These are phyloP conservation scores for Capreolus pygargus DNA, from an alignment of 2,113 vertebrate species.

Conservation along the genomic window DNA sequence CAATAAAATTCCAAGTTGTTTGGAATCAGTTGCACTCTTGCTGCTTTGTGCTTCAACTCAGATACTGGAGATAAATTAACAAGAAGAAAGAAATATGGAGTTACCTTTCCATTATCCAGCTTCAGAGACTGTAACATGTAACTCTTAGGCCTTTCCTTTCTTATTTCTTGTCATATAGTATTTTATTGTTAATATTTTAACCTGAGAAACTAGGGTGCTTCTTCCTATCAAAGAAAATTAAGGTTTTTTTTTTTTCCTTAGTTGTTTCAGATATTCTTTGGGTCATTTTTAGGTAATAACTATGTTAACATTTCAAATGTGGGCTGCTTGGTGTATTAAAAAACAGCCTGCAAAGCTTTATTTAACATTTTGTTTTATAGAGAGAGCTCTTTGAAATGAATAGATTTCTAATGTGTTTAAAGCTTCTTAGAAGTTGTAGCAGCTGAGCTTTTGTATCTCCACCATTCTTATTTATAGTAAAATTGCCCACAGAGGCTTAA, in stretches of 20 bases:
- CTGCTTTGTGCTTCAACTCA: slow-evolving; percentile 71
- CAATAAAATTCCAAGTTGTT: slow-evolving; percentile 79
- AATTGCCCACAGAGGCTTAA: slow-evolving; percentile 75
- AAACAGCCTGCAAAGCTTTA: slow-evolving; percentile 74
- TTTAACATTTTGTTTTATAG: slow-evolving; percentile 58
- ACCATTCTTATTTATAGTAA: slow-evolving; percentile 55
- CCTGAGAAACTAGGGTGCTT: slow-evolving; percentile 55
- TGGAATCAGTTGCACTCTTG: slow-evolving; percentile 72
- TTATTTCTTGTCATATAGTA: slow-evolving; percentile 51
- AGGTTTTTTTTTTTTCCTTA: slow-evolving; percentile 25
- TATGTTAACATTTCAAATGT: slow-evolving; percentile 65
- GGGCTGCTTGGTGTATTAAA: slow-evolving; percentile 68
- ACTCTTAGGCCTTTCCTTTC: slow-evolving; percentile 48
- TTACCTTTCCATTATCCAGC: slow-evolving; percentile 31
- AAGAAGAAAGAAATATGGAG: slow-evolving; percentile 40
- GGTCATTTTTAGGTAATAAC: slow-evolving; percentile 65
- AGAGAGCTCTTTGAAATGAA: slow-evolving; percentile 56
- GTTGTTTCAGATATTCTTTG: slow-evolving; percentile 58
- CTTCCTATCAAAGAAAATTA: slow-evolving; percentile 46
- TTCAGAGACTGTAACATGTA: background rate
- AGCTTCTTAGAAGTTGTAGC: slow-evolving; percentile 45
- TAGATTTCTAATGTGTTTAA: slow-evolving; percentile 43
- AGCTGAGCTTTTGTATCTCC: slow-evolving; percentile 61
- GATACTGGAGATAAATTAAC: slow-evolving; percentile 45
- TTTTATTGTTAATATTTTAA: slow-evolving; percentile 59